Percentiles rank a stretch among this genome's conserved stretches.
Evolutionary conservation across 2,797 vertebrate species (phyloP).

Genomic region (Perodicticus potto): DNA sequence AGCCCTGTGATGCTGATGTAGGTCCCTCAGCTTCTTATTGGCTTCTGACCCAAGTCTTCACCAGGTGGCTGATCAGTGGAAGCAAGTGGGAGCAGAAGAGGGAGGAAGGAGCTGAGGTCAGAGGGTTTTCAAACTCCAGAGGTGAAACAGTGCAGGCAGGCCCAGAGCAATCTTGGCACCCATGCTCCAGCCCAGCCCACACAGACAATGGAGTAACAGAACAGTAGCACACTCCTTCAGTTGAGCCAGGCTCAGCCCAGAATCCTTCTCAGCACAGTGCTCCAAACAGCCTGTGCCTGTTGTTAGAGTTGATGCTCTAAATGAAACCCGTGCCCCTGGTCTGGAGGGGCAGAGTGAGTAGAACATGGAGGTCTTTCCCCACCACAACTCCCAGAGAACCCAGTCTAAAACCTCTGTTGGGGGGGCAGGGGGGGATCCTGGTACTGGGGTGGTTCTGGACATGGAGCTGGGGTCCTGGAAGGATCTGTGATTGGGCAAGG

Average conservation of each 20-base stretch:
- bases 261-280: not conserved
- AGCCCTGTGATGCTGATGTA: not conserved
- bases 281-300: not conserved
- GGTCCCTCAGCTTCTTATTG: not conserved
- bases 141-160: not conserved
- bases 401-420: not conserved
- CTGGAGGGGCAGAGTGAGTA: not conserved
- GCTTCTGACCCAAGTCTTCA: not conserved
- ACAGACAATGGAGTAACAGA: too few species aligned
- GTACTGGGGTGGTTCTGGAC: not conserved
- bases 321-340: not conserved
- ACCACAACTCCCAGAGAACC: not conserved
- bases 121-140: not conserved
- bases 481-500: rapidly evolving
- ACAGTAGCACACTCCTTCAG: not conserved
- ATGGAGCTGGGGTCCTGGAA: not conserved
- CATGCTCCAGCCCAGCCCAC: too few species aligned
- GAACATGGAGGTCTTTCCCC: too few species aligned
- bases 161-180: not conserved
- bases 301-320: too few species aligned
- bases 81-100: not conserved
- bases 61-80: too few species aligned
- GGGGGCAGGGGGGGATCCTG: not conserved
- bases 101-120: not conserved
- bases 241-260: not conserved